Evolutionary conservation across 2,797 vertebrate genomes (phyloP).

Genomic region (Rhynchonycteris naso): DNA sequence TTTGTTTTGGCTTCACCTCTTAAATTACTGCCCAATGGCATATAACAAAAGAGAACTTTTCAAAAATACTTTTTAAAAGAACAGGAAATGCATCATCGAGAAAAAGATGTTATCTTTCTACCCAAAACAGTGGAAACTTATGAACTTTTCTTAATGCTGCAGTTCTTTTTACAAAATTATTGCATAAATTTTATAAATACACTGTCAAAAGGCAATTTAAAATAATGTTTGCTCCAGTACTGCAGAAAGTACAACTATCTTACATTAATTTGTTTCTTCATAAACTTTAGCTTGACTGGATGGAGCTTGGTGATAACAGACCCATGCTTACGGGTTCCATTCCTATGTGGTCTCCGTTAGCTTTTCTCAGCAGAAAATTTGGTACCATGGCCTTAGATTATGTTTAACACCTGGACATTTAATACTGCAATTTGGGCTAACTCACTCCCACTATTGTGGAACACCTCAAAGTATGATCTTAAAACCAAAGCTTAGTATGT

Average conservation of each 20-base stretch:
- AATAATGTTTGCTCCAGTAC: constrained; percentile 29
- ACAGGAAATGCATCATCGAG: constrained; percentile 42
- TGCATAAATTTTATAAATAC: constrained; percentile 29
- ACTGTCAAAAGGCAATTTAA: background rate
- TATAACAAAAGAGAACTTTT: constrained; percentile 25
- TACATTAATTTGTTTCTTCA: background rate
- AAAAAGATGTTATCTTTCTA: constrained; percentile 52
- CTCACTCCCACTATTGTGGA: background rate
- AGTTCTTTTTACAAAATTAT: background rate
- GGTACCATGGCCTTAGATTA: background rate
- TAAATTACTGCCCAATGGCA: constrained; percentile 11
- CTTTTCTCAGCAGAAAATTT: background rate
- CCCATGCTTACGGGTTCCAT: background rate
- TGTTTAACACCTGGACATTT: background rate
- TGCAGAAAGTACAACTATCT: background rate
- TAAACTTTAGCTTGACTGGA: background rate
- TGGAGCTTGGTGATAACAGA: background rate
- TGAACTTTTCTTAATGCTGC: constrained; percentile 14
- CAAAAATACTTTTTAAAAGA: constrained; percentile 14
- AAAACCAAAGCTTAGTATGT: background rate
- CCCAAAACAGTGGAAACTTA: constrained; percentile 43
- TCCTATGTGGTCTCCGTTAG: background rate
- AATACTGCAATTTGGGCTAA: background rate
- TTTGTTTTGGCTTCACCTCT: constrained; percentile 31
- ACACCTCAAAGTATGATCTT: background rate